phyloP scores from a whole-genome alignment of 2,113 vertebrate genomes.

The Uria lomvia region DNA sequence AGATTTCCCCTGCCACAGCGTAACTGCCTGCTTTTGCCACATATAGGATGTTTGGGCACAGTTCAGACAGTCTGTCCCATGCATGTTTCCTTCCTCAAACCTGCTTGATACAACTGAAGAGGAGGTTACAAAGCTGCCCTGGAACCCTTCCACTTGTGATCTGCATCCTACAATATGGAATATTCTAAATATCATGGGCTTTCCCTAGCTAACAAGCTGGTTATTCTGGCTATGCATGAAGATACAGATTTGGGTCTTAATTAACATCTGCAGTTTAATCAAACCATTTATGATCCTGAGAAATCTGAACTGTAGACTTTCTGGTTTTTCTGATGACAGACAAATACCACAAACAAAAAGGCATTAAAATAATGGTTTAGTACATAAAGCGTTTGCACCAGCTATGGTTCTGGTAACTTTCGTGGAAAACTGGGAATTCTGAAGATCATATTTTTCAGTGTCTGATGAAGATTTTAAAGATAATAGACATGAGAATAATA shows the following conservation, averaged over 20 bases:
- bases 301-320: constrained; percentile 61
- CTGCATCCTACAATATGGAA: constrained; percentile 48
- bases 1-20: not conserved
- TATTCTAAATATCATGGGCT: constrained; percentile 61
- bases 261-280: constrained; percentile 67
- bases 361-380: not conserved
- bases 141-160: constrained; percentile 46
- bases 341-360: not conserved
- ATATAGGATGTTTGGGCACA: not conserved
- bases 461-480: not conserved
- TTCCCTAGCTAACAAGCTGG: constrained; percentile 60
- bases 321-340: constrained; percentile 64
- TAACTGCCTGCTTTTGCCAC: not conserved
- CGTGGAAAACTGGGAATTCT: not conserved
- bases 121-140: constrained; percentile 32
- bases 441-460: not conserved
- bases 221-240: constrained; percentile 61
- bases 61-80: constrained; percentile 5
- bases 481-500: not conserved
- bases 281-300: constrained; percentile 63
- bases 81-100: not conserved
- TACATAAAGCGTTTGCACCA: not conserved
- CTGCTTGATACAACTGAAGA: constrained; percentile 10
- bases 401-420: not conserved
- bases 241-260: constrained; percentile 66